Evolutionary conservation across 2,113 vertebrate species (phyloP), one percentile per base, ranked within the genome.

Genomic region (Hippopotamus amphibius): DNA sequence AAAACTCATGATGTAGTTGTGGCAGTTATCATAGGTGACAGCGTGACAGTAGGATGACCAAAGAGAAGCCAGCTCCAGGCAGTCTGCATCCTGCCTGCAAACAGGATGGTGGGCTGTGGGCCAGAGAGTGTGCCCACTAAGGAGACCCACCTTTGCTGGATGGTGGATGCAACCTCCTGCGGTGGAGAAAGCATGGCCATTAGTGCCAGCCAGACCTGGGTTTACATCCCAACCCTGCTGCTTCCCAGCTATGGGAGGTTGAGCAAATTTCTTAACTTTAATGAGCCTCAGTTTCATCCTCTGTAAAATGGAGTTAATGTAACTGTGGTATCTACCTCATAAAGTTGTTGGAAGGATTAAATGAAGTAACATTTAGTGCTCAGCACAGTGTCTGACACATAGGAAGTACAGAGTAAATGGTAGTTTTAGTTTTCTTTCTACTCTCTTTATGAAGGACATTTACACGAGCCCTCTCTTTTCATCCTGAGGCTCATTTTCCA

Each of bases 221-320:
- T 82, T 65, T 48, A 19, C 22, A 21, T 53, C 46, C 21, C 57
- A 43, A n/a, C 61, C 50, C 50, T 46, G 55, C 37, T 68, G 24
- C 57, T 85, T 88, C 72, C 85, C 71, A 50, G 19, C 22, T 7
- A 0, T 33, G 53, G 21, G 88, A 74, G 65, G 17, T 5, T 3
- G 46, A 72, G 26, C 68, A 66, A 21, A 6, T 79, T 71, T 63
- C 55, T 81, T 63, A 37, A 55, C 74, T 33, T 24, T 57, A 6
- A 43, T 81, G 81, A 93, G 14, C 43, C 93, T 90, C 71, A 74
- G 84, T 86, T 92, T 96, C 65, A 68, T 72, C 30, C 33, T 61
- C 80, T 84, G 22, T 88, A 37, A 93, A 68, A 46, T 81, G 37
- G 3, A 28, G 17, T 43, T 65, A 69, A 3, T 80, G 10, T 77